A percentile compares a stretch with the other conserved stretches of the same genome.
Evolutionary conservation across 2,888 invertebrate genomes (phyloP).

Genomic region (Imbricaverruca yamaguchii): DNA sequence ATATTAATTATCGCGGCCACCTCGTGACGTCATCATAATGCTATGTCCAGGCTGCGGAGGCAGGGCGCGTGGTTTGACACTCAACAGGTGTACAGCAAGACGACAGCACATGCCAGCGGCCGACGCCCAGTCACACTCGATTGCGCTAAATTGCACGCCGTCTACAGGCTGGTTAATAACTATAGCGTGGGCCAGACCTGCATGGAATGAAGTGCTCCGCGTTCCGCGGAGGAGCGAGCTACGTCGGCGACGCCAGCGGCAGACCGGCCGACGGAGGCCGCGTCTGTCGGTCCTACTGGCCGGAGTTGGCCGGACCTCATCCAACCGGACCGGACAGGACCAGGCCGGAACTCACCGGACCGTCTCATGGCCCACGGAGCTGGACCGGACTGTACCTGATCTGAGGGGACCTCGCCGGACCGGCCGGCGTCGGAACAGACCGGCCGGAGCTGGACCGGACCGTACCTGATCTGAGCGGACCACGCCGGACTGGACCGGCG

Average conservation of each 20-base stretch:
- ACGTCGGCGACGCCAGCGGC: background rate
- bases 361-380: too few relatives aligned
- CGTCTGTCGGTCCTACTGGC: too few relatives aligned
- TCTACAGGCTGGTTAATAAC: background rate
- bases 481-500: too few relatives aligned
- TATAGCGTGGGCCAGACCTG: background rate
- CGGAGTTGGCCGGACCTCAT: too few relatives aligned
- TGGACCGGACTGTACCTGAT: too few relatives aligned
- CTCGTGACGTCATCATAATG: background rate
- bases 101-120: background rate
- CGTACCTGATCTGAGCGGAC: too few relatives aligned
- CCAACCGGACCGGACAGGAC: too few relatives aligned
- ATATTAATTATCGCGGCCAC: background rate
- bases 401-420: too few relatives aligned
- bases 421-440: too few relatives aligned
- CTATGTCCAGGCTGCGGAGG: background rate
- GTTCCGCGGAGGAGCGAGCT: background rate
- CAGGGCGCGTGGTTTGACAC: background rate
- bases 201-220: background rate
- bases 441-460: too few relatives aligned
- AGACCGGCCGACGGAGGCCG: too few relatives aligned
- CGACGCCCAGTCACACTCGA: background rate
- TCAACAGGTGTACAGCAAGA: slow-evolving; percentile 7
- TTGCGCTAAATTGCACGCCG: background rate
- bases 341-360: too few relatives aligned